These are phyloP conservation scores for Ctenomys sociabilis DNA, from an alignment of 2,113 vertebrate genomes.

Conservation along the genomic window DNA sequence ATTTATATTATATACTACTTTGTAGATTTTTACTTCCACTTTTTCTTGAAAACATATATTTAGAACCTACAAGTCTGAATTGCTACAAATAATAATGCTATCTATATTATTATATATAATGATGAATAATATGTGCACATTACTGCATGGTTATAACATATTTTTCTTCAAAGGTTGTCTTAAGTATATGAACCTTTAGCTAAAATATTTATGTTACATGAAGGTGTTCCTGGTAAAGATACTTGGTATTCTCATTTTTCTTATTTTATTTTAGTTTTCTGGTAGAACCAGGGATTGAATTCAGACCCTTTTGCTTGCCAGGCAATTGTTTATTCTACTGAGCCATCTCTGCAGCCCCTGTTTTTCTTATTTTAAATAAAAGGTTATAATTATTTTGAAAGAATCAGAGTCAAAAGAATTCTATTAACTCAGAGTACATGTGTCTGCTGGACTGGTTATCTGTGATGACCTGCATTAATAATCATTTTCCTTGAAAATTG, in stretches of 20 bases:
- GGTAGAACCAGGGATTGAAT: too few relatives aligned
- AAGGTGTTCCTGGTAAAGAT: background rate
- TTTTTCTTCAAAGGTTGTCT: conserved; percentile 27
- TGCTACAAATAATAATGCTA: conserved; percentile 43
- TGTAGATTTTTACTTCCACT: background rate
- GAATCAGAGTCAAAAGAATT: conserved; percentile 29
- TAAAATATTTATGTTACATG: conserved; percentile 40
- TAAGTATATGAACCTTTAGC: background rate
- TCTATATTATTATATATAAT: background rate
- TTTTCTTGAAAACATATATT: conserved; percentile 29
- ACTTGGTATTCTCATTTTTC: background rate
- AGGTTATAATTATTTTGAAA: conserved; percentile 46
- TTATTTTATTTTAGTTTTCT: too few relatives aligned
- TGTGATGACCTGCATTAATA: background rate
- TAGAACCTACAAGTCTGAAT: conserved; percentile 50
- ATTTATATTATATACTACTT: conserved; percentile 54
- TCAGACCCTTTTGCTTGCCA: too few relatives aligned
- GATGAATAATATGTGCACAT: background rate
- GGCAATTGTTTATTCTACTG: too few relatives aligned
- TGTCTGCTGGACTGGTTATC: conserved; percentile 39
- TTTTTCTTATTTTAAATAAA: conserved; percentile 56
- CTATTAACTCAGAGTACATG: conserved; percentile 56
- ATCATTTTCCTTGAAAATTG: conserved; percentile 54
- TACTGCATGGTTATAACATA: background rate
- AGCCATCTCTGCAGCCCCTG: too few relatives aligned